A percentile compares a stretch with the other conserved stretches of the same genome.
Evolutionary conservation across 35 echinoderm and acorn worm species (phyloP).

Genomic region (Stichopus chloronotus): DNA sequence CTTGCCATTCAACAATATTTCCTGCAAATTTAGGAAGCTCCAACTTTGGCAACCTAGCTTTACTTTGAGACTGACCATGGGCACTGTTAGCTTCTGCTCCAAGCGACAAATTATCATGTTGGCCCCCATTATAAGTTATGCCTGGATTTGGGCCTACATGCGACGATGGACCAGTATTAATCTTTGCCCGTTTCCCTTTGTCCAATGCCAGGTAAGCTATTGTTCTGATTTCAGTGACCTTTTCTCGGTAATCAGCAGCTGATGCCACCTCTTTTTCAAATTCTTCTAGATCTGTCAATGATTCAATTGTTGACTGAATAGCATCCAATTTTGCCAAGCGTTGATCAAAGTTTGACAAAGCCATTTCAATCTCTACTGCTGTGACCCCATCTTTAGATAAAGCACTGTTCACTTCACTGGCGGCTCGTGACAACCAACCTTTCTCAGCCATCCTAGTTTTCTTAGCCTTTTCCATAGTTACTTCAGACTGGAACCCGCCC

Average conservation of each 20-base stretch:
- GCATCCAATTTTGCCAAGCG: not conserved
- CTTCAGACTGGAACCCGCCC: not conserved
- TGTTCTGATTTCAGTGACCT: conserved; percentile 1
- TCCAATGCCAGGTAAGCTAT: not conserved
- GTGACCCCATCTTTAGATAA: too few relatives aligned
- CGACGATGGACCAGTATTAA: not conserved
- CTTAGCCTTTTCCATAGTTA: not conserved
- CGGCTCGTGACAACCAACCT: conserved; percentile 19
- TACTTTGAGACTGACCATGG: not conserved
- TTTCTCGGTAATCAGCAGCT: not conserved
- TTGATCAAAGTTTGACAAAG: conserved; percentile 12
- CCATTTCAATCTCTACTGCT: conserved; percentile 27
- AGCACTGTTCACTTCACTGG: not conserved
- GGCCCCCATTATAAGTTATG: not conserved
- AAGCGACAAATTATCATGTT: not conserved
- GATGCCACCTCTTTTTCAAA: not conserved
- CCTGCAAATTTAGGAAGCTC: not conserved
- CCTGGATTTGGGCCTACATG: not conserved
- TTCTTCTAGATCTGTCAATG: not conserved
- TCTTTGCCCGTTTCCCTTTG: conserved; percentile 1
- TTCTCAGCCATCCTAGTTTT: conserved; percentile 22
- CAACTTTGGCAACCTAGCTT: not conserved
- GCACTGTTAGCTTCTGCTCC: not conserved
- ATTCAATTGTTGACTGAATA: conserved; percentile 3
- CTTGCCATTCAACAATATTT: conserved; percentile 7